Percentiles rank a stretch among this genome's conserved stretches.
These are phyloP conservation scores for Minunthozetes semirufus DNA, from an alignment of 2,888 invertebrate genomes.

Conservation along the genomic window DNA sequence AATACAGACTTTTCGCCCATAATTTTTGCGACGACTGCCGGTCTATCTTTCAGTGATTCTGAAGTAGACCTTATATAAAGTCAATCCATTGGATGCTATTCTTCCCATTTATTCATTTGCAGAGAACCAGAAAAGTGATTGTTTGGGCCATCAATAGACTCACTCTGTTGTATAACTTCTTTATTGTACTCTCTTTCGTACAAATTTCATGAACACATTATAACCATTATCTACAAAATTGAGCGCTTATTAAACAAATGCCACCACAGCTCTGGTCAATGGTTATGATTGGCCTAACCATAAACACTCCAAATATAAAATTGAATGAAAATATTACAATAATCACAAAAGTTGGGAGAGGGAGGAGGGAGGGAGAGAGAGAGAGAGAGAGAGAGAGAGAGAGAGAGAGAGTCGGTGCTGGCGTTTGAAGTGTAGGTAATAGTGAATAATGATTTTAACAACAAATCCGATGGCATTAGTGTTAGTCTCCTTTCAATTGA, in stretches of 20 bases:
- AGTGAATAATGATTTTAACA: background rate
- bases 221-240: slow-evolving; percentile 10
- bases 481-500: slow-evolving; percentile 3
- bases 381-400: too few relatives aligned
- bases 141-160: background rate
- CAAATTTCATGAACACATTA: background rate
- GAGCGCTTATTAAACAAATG: slow-evolving; percentile 13
- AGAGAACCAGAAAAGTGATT: background rate
- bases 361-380: background rate
- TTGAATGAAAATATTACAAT: background rate
- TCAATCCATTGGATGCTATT: background rate
- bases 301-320: background rate
- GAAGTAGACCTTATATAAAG: background rate
- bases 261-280: background rate
- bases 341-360: background rate
- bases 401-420: background rate
- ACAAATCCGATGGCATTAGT: background rate
- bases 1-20: background rate
- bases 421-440: background rate
- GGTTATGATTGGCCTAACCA: background rate
- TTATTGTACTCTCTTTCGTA: slow-evolving; percentile 4
- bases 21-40: background rate
- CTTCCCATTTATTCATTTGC: background rate
- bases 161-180: background rate
- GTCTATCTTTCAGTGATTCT: background rate